phyloP scores from a whole-genome alignment of 2,888 invertebrate genomes.

The Aproaerema taeniolella region DNA sequence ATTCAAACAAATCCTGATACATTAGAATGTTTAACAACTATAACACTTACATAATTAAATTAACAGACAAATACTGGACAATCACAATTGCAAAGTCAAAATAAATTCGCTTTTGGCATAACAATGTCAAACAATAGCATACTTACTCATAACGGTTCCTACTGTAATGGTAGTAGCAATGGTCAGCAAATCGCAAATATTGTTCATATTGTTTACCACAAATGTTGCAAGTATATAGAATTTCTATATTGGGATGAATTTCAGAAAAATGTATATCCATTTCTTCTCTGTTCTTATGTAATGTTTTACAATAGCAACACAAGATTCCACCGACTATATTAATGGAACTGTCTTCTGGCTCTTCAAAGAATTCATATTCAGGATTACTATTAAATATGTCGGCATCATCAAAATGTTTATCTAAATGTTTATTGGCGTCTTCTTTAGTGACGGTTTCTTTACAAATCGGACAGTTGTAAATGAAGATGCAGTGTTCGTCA shows the following conservation, averaged over 20 bases:
- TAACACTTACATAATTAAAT: too few relatives aligned
- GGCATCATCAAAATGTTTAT: conserved; percentile 45
- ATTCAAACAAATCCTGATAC: too few relatives aligned
- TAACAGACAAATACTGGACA: too few relatives aligned
- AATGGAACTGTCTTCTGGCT: conserved; percentile 61
- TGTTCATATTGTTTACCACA: conserved; percentile 74
- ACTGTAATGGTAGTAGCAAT: conserved; percentile 71
- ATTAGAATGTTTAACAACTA: too few relatives aligned
- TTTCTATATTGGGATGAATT: conserved; percentile 49
- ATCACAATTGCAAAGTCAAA: too few relatives aligned
- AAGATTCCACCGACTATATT: conserved; percentile 62
- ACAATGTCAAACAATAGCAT: conserved; percentile 11
- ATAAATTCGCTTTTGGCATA: neutral
- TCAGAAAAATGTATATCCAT: conserved; percentile 72
- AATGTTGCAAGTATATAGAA: conserved; percentile 74
- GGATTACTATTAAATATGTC: conserved; percentile 9
- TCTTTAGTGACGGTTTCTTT: conserved; percentile 38
- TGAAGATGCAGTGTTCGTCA: conserved; percentile 44
- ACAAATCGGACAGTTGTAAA: conserved; percentile 59
- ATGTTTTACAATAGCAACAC: conserved; percentile 71
- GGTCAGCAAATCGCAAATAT: conserved; percentile 71
- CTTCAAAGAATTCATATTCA: conserved; percentile 37
- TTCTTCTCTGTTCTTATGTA: conserved; percentile 65
- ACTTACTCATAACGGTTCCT: conserved; percentile 59
- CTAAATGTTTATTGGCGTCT: conserved; percentile 45